These are phyloP conservation scores for Trididemnum miniatum DNA, from an alignment of 23 tunicate species.

Conservation along the genomic window DNA sequence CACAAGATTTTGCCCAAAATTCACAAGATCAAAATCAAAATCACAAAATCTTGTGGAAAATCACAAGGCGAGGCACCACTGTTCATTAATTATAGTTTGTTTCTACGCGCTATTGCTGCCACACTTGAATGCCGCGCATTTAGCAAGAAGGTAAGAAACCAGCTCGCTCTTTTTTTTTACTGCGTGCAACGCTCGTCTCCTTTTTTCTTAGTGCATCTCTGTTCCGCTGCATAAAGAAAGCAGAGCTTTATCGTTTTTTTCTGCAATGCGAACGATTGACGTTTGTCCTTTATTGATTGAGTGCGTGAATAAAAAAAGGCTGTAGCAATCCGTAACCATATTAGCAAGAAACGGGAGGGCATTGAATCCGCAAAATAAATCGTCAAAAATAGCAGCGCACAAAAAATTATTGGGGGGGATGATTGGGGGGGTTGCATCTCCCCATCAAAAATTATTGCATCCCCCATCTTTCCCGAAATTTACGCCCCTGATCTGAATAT, in stretches of 20 bases:
- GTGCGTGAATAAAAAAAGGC: background rate
- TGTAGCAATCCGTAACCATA: background rate
- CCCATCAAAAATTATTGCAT: background rate
- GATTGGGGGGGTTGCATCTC: background rate
- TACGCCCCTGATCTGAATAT: constrained; percentile 3
- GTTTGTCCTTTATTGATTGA: background rate
- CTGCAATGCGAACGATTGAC: background rate
- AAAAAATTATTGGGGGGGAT: background rate
- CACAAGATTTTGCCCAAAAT: too few species aligned
- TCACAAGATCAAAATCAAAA: too few species aligned
- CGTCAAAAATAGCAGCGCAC: background rate
- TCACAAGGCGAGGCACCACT: too few species aligned
- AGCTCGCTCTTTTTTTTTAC: background rate
- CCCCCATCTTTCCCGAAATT: background rate
- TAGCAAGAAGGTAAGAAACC: background rate
- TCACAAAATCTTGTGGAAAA: too few species aligned
- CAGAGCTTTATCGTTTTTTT: background rate
- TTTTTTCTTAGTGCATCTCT: background rate
- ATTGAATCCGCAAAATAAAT: background rate
- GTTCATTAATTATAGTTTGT: background rate
- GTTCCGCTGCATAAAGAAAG: background rate
- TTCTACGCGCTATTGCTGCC: background rate
- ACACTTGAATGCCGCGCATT: background rate
- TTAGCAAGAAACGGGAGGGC: background rate
- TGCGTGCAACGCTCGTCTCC: background rate